phyloP scores from a whole-genome alignment of 2,888 invertebrate species.

The Antheraea yamamai region DNA sequence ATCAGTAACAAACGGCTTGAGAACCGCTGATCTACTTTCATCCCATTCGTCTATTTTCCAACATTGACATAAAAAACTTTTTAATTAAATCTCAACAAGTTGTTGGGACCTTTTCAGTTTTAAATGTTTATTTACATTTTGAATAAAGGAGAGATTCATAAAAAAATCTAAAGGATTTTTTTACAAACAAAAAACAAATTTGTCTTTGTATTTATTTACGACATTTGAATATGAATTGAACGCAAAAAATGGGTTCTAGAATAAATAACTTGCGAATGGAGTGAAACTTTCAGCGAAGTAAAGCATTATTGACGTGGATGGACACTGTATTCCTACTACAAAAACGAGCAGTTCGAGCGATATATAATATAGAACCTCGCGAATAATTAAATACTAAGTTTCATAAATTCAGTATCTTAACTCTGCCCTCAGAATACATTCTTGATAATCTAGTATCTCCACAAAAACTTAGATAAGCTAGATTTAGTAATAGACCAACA shows the following conservation, averaged over 20 bases:
- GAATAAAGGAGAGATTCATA: background rate
- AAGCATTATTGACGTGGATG: too few species aligned
- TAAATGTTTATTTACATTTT: constrained; percentile 10
- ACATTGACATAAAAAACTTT: constrained; percentile 11
- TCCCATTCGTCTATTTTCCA: constrained; percentile 11
- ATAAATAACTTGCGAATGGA: background rate
- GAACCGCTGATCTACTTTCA: background rate
- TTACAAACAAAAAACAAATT: background rate
- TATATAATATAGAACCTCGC: too few species aligned
- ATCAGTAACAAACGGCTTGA: background rate
- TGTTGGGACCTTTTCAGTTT: background rate
- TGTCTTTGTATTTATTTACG: background rate
- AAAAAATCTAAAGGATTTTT: background rate
- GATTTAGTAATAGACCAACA: too few species aligned
- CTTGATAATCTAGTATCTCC: too few species aligned
- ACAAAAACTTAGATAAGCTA: too few species aligned
- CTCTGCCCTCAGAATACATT: too few species aligned
- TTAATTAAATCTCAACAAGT: constrained; percentile 13
- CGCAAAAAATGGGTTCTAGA: background rate
- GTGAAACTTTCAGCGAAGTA: background rate
- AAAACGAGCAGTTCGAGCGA: too few species aligned
- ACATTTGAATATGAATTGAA: background rate
- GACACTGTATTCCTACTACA: too few species aligned
- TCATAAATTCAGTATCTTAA: too few species aligned
- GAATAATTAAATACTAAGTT: too few species aligned